A percentile compares a stretch with the other conserved stretches of the same genome.
Evolutionary conservation across 2,113 vertebrate species (phyloP).

Genomic region (Eudyptes chrysolophus): DNA sequence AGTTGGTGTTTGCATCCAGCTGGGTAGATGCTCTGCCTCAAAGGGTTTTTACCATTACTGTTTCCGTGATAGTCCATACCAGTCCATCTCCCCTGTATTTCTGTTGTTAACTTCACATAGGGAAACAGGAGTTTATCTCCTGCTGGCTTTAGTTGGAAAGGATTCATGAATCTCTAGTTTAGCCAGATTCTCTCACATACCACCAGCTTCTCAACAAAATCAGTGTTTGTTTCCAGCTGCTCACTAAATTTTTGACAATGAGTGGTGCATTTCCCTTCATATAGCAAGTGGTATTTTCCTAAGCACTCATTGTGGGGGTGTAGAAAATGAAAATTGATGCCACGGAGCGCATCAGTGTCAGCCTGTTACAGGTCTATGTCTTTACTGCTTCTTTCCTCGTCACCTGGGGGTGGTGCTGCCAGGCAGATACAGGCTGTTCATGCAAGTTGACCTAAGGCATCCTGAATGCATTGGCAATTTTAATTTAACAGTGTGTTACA

Average conservation of each 20-base stretch:
- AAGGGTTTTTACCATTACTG: background rate
- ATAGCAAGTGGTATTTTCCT: background rate
- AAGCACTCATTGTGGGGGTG: background rate
- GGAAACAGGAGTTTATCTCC: background rate
- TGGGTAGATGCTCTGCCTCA: background rate
- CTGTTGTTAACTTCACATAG: background rate
- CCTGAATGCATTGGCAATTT: background rate
- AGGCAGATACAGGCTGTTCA: background rate
- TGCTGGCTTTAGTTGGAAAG: background rate
- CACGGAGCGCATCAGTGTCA: background rate
- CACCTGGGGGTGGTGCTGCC: background rate
- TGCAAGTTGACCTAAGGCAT: background rate
- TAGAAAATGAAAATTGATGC: background rate
- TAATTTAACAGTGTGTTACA: background rate
- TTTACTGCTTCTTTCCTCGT: background rate
- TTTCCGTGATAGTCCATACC: background rate
- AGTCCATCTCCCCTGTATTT: background rate
- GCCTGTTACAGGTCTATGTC: background rate
- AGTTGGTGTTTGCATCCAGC: background rate
- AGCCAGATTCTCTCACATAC: background rate
- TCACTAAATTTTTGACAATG: background rate
- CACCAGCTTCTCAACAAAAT: background rate
- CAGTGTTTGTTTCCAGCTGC: background rate
- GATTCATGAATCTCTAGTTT: background rate
- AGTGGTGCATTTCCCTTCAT: background rate